A percentile compares a stretch with the other conserved stretches of the same genome.
phyloP scores from a whole-genome alignment of 2,797 vertebrate species.

The Monodelphis domestica region DNA sequence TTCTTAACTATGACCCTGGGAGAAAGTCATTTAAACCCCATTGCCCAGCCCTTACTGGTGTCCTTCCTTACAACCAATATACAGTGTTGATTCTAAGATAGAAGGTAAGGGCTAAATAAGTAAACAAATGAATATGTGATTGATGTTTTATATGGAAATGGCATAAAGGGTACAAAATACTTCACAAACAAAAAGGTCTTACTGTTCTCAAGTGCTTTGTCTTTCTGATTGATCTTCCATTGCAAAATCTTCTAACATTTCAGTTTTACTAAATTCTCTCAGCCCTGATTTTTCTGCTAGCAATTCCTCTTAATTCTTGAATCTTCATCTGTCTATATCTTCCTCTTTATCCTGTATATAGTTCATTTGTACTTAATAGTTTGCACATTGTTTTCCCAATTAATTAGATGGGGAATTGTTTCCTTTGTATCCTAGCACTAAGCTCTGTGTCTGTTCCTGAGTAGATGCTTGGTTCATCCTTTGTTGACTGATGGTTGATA shows the following conservation, averaged over 20 bases:
- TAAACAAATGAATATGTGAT: too few relatives aligned
- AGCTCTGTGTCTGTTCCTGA: background rate
- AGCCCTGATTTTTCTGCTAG: background rate
- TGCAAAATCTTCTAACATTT: background rate
- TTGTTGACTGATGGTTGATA: background rate
- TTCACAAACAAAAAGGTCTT: background rate
- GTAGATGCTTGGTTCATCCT: background rate
- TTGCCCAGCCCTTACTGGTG: too few relatives aligned
- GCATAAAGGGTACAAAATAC: background rate
- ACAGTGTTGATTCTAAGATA: too few relatives aligned
- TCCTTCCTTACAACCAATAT: too few relatives aligned
- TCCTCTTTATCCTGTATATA: background rate
- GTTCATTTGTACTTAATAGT: background rate
- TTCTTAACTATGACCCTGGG: too few relatives aligned
- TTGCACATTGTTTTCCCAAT: background rate
- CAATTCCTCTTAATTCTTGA: background rate
- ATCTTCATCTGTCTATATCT: background rate
- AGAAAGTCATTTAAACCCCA: too few relatives aligned
- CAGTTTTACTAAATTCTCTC: background rate
- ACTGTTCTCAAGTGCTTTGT: background rate
- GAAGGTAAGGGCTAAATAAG: too few relatives aligned
- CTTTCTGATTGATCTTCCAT: background rate
- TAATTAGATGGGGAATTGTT: background rate
- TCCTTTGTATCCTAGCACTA: background rate
- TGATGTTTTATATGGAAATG: background rate